phyloP scores from a whole-genome alignment of 2,113 vertebrate genomes.

The Callipepla squamata region DNA sequence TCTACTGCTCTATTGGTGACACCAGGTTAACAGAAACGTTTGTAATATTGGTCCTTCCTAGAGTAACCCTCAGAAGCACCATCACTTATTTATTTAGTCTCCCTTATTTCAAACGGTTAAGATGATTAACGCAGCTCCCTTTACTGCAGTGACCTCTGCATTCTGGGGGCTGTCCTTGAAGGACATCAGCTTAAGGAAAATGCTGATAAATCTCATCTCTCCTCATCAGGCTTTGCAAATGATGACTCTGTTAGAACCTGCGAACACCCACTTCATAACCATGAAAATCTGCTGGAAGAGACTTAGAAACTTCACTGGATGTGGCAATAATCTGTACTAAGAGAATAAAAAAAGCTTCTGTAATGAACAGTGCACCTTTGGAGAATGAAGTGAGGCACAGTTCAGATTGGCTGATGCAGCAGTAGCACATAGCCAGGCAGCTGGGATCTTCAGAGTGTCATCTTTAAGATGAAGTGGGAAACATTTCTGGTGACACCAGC shows the following conservation, averaged over 20 bases:
- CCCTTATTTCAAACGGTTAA: slow-evolving; percentile 64
- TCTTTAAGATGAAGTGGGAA: neutral
- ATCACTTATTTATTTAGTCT: slow-evolving; percentile 83
- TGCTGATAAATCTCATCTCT: slow-evolving; percentile 77
- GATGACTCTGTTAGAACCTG: slow-evolving; percentile 26
- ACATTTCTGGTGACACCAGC: neutral
- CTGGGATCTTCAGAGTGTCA: neutral
- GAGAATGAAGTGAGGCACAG: neutral
- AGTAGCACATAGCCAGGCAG: neutral
- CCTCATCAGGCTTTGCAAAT: slow-evolving; percentile 64
- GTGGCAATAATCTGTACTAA: neutral
- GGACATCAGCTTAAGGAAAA: slow-evolving; percentile 74
- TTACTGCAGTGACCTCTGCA: slow-evolving; percentile 72
- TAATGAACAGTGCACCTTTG: neutral
- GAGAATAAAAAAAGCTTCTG: neutral
- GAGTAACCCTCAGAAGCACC: slow-evolving; percentile 62
- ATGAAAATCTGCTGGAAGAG: neutral
- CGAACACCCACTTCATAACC: slow-evolving; percentile 14
- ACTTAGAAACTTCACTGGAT: neutral
- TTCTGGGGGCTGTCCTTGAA: slow-evolving; percentile 75
- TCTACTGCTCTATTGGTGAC: slow-evolving; percentile 7
- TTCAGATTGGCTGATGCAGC: neutral
- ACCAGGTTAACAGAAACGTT: neutral
- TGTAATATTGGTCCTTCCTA: slow-evolving; percentile 59
- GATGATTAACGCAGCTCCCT: slow-evolving; percentile 82